Conservation (phyloP, 2,113 vertebrate genomes). For the Pollachius pollachius region DNA sequence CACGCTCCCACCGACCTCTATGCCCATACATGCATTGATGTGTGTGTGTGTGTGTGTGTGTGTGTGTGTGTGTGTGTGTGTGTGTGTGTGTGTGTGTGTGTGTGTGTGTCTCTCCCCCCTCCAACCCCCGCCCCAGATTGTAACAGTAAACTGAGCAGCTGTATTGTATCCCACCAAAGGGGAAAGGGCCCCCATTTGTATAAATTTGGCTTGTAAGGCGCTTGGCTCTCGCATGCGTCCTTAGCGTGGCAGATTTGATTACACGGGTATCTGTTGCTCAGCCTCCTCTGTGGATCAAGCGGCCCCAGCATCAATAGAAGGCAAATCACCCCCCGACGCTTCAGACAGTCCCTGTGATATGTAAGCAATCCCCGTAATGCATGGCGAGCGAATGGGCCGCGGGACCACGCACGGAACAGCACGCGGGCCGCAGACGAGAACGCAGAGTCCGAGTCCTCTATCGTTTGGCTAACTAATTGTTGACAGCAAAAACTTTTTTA, state of each 20-base stretch:
- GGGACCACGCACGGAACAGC: not conserved
- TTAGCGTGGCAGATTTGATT: slow-evolving; percentile 62
- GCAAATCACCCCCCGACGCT: slow-evolving; percentile 36
- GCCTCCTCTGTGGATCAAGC: slow-evolving; percentile 57
- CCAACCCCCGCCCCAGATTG: not conserved
- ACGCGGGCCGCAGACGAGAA: not conserved
- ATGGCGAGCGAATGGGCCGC: not conserved
- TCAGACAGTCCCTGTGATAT: slow-evolving; percentile 38
- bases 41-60: not conserved
- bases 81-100: slow-evolving; percentile 1
- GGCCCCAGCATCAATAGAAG: slow-evolving; percentile 47
- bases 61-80: not conserved
- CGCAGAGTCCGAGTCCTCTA: too few species aligned
- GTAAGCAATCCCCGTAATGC: slow-evolving; percentile 3
- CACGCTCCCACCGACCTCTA: not conserved
- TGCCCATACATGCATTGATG: slow-evolving; percentile 12
- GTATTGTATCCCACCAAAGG: slow-evolving; percentile 54
- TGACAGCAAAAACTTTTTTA: too few species aligned
- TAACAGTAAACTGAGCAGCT: slow-evolving; percentile 58
- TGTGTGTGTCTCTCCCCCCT: not conserved
- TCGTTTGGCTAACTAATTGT: too few species aligned
- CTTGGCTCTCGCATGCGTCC: slow-evolving; percentile 50
- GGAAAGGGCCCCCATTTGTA: slow-evolving; percentile 64
- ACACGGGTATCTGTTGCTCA: slow-evolving; percentile 66
- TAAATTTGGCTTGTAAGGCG: slow-evolving; percentile 60